Evolutionary conservation across 2,113 vertebrate genomes (phyloP).

Genomic region (Pseudopipra pipra): DNA sequence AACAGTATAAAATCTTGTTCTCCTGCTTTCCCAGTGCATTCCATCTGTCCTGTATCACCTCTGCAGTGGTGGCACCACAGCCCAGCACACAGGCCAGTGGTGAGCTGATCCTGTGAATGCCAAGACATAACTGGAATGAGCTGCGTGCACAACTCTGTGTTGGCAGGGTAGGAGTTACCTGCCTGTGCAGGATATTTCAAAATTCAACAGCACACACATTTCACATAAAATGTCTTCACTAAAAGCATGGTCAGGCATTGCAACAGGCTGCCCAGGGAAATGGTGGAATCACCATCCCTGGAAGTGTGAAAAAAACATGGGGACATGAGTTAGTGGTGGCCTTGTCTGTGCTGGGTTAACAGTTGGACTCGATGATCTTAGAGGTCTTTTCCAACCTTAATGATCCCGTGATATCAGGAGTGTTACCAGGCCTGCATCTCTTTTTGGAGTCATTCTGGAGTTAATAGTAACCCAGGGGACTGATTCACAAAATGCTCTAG

Average conservation of each 20-base stretch:
- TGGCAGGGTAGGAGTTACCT: background rate
- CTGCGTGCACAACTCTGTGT: fast-evolving
- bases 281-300: background rate
- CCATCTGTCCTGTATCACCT: background rate
- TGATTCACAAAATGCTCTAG: background rate
- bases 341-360: background rate
- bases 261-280: background rate
- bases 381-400: background rate
- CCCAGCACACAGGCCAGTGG: background rate
- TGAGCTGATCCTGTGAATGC: background rate
- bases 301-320: background rate
- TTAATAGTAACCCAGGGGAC: background rate
- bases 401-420: background rate
- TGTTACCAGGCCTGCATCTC: background rate
- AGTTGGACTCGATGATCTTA: background rate
- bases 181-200: background rate
- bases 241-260: background rate
- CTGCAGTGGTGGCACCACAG: background rate
- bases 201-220: background rate
- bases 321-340: background rate
- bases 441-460: background rate
- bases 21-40: background rate
- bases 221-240: background rate
- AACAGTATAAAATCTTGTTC: background rate
- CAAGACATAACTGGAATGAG: background rate